Percentiles rank a stretch among this genome's conserved stretches.
Conservation (phyloP, 2,113 vertebrate genomes). For the Protobothrops flavoviridis region DNA sequence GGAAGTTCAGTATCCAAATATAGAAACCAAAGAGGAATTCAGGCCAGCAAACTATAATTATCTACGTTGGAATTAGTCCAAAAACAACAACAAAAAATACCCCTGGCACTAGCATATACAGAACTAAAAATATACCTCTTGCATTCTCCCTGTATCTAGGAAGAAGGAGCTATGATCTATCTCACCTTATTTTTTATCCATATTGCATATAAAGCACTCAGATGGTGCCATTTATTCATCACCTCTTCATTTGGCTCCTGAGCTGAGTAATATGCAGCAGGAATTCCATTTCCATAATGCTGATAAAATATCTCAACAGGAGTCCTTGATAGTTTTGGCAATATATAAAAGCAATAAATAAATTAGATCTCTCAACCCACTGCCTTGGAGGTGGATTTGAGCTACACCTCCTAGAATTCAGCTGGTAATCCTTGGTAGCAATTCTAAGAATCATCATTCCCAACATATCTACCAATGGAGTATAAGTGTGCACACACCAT, state of each 20-base stretch:
- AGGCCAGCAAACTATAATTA: rapidly evolving
- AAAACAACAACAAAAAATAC: not conserved
- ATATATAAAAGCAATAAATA: not conserved
- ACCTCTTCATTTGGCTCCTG: not conserved
- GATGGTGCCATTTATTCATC: not conserved
- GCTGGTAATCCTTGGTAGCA: not conserved
- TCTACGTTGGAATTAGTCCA: not conserved
- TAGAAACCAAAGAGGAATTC: not conserved
- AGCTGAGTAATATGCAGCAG: not conserved
- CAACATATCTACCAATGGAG: not conserved
- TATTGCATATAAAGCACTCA: not conserved
- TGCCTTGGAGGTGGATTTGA: not conserved
- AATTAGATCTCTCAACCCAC: not conserved
- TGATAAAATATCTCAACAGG: not conserved
- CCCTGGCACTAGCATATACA: not conserved
- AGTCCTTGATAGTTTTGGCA: not conserved
- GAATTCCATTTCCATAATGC: not conserved
- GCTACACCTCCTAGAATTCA: not conserved
- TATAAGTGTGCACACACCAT: not conserved
- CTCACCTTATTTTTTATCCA: not conserved
- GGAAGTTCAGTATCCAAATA: not conserved
- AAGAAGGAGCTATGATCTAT: not conserved
- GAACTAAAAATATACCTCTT: not conserved
- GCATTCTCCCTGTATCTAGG: not conserved
- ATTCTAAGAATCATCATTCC: not conserved